phyloP scores from a whole-genome alignment of 2,888 invertebrate genomes.

The Hypomecis punctinalis region DNA sequence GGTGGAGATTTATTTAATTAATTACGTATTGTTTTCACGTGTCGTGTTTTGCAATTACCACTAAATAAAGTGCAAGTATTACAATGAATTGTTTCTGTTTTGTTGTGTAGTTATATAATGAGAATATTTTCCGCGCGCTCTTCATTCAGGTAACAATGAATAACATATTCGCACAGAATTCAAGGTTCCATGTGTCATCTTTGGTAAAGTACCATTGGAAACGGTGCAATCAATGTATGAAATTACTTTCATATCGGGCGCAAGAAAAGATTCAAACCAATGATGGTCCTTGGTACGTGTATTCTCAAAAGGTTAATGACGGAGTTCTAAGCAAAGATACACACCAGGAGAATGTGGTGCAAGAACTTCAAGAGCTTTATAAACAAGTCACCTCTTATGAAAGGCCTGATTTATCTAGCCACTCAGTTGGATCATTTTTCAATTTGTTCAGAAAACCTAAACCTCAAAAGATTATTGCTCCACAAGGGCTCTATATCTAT shows the following conservation, averaged over 20 bases:
- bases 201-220: slow-evolving; percentile 63
- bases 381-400: slow-evolving; percentile 86
- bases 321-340: slow-evolving; percentile 88
- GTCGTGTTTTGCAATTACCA: not conserved
- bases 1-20: too few species aligned
- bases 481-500: slow-evolving; percentile 94
- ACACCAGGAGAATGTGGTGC: slow-evolving; percentile 89
- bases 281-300: slow-evolving; percentile 81
- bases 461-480: slow-evolving; percentile 80
- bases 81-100: slow-evolving; percentile 17
- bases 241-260: slow-evolving; percentile 64
- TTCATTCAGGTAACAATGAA: slow-evolving; percentile 53
- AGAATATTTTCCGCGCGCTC: slow-evolving; percentile 40
- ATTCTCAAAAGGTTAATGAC: slow-evolving; percentile 84
- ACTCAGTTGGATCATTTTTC: slow-evolving; percentile 58
- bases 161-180: slow-evolving; percentile 64
- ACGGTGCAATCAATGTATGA: slow-evolving; percentile 65
- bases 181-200: slow-evolving; percentile 57
- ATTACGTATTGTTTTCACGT: not conserved
- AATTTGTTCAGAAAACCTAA: slow-evolving; percentile 69
- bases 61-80: not conserved
- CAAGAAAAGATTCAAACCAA: slow-evolving; percentile 49
- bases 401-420: slow-evolving; percentile 58
- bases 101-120: slow-evolving; percentile 37
- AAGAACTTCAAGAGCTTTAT: slow-evolving; percentile 89